Conservation (phyloP, 2,888 invertebrate genomes). For the Lissocephala sabroskyi region DNA sequence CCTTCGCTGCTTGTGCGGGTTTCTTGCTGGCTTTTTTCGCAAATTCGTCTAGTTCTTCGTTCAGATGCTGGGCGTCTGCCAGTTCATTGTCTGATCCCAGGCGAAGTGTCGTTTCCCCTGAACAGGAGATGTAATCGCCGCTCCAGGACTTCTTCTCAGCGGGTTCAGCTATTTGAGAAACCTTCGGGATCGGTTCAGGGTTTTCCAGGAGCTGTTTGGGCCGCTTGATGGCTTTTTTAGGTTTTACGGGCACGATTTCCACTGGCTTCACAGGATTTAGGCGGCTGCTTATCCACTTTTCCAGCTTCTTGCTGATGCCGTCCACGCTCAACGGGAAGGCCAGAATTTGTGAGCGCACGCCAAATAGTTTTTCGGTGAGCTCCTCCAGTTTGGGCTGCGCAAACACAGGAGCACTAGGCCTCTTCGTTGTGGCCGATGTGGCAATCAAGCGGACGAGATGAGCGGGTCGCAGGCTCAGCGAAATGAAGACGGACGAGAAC, state of each 20-base stretch:
- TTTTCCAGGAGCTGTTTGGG: not conserved
- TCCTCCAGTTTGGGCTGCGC: constrained; percentile 57
- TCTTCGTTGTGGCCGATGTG: constrained; percentile 43
- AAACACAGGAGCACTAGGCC: constrained; percentile 46
- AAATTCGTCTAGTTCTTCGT: constrained; percentile 39
- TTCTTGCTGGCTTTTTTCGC: constrained; percentile 15
- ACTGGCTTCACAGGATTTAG: not conserved
- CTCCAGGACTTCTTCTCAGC: constrained; percentile 20
- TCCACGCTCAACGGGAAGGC: constrained; percentile 37
- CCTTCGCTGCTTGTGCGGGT: not conserved
- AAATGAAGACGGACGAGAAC: constrained; percentile 54
- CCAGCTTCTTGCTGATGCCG: constrained; percentile 27
- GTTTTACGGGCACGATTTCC: too few relatives aligned
- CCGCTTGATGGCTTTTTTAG: not conserved
- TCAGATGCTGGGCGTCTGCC: constrained; percentile 19
- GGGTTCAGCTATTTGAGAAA: not conserved
- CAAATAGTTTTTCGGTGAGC: constrained; percentile 48
- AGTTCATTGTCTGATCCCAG: constrained; percentile 18
- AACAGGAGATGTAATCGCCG: constrained; percentile 57
- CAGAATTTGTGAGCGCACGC: constrained; percentile 43
- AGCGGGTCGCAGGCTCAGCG: constrained; percentile 52
- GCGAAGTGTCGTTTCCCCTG: not conserved
- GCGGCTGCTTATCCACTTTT: constrained; percentile 41
- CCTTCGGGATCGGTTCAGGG: not conserved
- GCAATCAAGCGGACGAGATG: constrained; percentile 52